These are phyloP conservation scores for Lindbergichthys nudifrons DNA, from an alignment of 2,797 vertebrate species.

Conservation along the genomic window DNA sequence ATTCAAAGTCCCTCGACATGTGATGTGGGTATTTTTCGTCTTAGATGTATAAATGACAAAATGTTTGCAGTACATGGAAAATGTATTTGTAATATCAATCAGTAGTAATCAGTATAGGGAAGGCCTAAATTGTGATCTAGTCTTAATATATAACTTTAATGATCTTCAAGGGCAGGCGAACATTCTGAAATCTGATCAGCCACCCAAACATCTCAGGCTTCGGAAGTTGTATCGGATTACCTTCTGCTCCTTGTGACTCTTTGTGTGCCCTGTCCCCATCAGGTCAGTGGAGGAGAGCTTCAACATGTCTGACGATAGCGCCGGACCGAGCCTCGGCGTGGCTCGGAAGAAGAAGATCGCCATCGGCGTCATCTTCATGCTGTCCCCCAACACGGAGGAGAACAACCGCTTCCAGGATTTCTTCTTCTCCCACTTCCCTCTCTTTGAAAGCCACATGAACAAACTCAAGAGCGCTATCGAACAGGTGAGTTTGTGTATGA, in stretches of 20 bases:
- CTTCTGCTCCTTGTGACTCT: not conserved
- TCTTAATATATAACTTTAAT: not conserved
- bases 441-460: constrained; percentile 99
- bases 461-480: constrained; percentile 97
- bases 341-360: constrained; percentile 98
- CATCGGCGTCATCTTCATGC: constrained; percentile 95
- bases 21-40: not conserved
- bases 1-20: not conserved
- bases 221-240: not conserved
- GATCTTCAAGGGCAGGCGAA: not conserved
- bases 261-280: not conserved
- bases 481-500: constrained; percentile 85
- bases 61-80: not conserved
- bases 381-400: constrained; percentile 92
- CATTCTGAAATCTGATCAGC: not conserved
- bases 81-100: not conserved
- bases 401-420: constrained; percentile 97
- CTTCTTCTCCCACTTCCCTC: constrained; percentile 99
- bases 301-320: constrained; percentile 97
- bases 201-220: not conserved
- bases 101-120: too few relatives aligned
- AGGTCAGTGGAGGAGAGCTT: constrained; percentile 99
- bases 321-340: constrained; percentile 90
- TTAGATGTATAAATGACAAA: too few relatives aligned
- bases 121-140: too few relatives aligned